Percentiles rank a stretch among this genome's conserved stretches.
phyloP scores from a whole-genome alignment of 1,140 invertebrate genomes.

The Helicorthomorpha holstii region DNA sequence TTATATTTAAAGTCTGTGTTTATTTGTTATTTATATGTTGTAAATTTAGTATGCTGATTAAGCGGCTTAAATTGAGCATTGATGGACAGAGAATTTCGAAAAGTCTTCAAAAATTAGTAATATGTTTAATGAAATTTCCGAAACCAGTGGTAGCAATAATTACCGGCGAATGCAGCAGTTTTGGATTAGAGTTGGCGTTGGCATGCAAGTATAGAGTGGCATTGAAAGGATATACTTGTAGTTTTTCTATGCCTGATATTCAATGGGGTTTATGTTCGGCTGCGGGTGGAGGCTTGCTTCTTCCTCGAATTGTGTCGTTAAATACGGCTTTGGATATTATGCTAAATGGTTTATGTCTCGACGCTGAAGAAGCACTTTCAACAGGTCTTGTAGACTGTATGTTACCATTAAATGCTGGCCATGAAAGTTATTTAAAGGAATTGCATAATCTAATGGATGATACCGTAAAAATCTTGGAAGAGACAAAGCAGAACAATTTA shows the following conservation, averaged over 20 bases:
- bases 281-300: slow-evolving; percentile 82
- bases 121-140: no score
- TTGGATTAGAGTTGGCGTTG: slow-evolving; percentile 87
- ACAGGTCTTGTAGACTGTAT: slow-evolving; percentile 82
- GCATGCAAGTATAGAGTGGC: slow-evolving; percentile 92
- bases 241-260: slow-evolving; percentile 82
- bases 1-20: neutral
- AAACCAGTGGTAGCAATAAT: slow-evolving; percentile 96
- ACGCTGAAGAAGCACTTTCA: slow-evolving; percentile 84
- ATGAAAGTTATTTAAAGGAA: neutral
- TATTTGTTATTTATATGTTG: slow-evolving; percentile 27
- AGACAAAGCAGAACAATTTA: neutral
- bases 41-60: slow-evolving; percentile 50
- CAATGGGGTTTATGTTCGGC: slow-evolving; percentile 89
- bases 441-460: neutral
- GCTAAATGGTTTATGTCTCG: slow-evolving; percentile 78
- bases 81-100: slow-evolving; percentile 44
- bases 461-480: neutral
- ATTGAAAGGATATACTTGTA: slow-evolving; percentile 80
- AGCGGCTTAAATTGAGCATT: slow-evolving; percentile 50
- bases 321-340: slow-evolving; percentile 79
- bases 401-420: neutral
- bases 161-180: slow-evolving; percentile 86
- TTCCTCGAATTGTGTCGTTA: slow-evolving; percentile 53
- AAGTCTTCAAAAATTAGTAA: slow-evolving; percentile 56